Evolutionary conservation across 2,888 invertebrate species (phyloP), one percentile per base, ranked within the genome.

Genomic region (Erebia epiphron): DNA sequence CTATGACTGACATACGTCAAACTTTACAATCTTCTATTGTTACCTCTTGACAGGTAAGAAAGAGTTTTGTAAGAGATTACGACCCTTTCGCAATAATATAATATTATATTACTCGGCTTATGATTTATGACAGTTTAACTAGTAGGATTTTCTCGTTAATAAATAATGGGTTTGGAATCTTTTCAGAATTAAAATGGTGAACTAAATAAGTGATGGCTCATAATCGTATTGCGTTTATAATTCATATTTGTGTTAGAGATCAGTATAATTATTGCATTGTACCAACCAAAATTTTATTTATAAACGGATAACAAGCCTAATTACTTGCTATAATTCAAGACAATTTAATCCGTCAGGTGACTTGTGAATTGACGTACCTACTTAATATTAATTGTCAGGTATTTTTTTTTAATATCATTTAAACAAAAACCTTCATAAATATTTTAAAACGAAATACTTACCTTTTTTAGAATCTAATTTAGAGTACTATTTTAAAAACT

Each of bases 1-100:
- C 41, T 58, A 63, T 69, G 56, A 61, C 65, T 66, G 72, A 72
- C 72, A 65, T 70, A 60, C 64, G 73, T 73, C 73, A 72, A 62
- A 58, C 50, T 11, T 58, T 67, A 46, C 16, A 65, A 50, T 50
- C n/a, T 60, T 46, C 66, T 62, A 54, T 71, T 73, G 52, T 67
- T 67, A 50, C 50, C 46, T 10, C 18, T 7, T 68, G 69, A 73
- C 67, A 41, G 26, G n/a, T 62, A 41, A 46, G 64, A 41, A 71
- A 69, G 71, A 71, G 73, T 79, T 77, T 18, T 10, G 21, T 43
- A 49, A 2, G 14, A 46, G 66, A 46, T 57, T n/a, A 18, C 26
- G 57, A 57, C 57, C 57, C 57, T 60, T 52, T 18, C 52, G 9
- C n/a, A 52, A 52, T 52, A 52, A 50, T n/a, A 50, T 21, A 2